A percentile compares a stretch with the other conserved stretches of the same genome.
Evolutionary conservation across 2,888 invertebrate species (phyloP).

Genomic region (Andrena flavipes): DNA sequence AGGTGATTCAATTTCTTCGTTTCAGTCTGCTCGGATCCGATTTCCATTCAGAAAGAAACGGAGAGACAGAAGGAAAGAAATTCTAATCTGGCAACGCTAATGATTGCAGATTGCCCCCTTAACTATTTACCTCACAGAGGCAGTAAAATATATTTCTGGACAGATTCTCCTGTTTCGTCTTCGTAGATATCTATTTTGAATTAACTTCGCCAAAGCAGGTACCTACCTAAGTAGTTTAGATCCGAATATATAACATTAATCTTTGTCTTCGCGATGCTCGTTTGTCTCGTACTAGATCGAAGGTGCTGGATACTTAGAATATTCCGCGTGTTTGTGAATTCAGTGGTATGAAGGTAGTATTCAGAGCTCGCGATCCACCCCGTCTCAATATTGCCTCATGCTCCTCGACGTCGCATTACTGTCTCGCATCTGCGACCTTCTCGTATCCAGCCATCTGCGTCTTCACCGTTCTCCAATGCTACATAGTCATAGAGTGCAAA

Average conservation of each 20-base stretch:
- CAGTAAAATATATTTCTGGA: neutral
- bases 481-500: slow-evolving; percentile 15
- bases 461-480: slow-evolving; percentile 43
- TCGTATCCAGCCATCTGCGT: slow-evolving; percentile 47
- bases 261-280: neutral
- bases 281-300: neutral
- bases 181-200: neutral
- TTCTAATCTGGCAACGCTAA: slow-evolving; percentile 6
- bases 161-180: neutral
- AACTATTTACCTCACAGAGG: neutral
- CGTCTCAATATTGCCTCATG: slow-evolving; percentile 70
- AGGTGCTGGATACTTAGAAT: slow-evolving; percentile 19
- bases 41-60: neutral
- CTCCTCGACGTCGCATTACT: slow-evolving; percentile 36
- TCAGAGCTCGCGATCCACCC: slow-evolving; percentile 57
- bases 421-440: slow-evolving; percentile 61
- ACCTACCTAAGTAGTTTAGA: too few species aligned
- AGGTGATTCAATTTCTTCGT: slow-evolving; percentile 41
- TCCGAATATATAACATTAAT: too few species aligned
- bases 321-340: slow-evolving; percentile 78
- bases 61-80: neutral
- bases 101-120: slow-evolving; percentile 1
- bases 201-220: too few species aligned
- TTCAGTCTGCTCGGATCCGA: slow-evolving; percentile 19
- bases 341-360: slow-evolving; percentile 78